Base-by-base conservation (phyloP, 2,888 invertebrate species). In the Aporophyla nigra region DNA sequence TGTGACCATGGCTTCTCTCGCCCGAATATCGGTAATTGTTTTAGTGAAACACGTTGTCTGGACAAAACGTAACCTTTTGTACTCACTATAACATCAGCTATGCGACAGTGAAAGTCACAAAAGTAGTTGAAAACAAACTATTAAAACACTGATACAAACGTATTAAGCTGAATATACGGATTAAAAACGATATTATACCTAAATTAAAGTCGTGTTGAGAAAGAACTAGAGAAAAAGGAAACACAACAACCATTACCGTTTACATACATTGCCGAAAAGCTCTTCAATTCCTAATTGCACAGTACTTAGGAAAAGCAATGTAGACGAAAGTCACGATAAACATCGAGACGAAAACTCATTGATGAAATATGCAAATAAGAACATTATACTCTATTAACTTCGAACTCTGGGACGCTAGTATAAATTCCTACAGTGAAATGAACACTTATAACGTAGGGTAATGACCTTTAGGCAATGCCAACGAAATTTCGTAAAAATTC, bases 331-430 rank as follows among this genome's bases (percentile, higher is more conserved):
- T 80, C 65, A 59, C 66, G 76, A 81, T 67, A 78, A 72, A 66
- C 59, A 53, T 58, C 63, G 62, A 71, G 69, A 63, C 69, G 72
- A 63, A 77, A 81, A 78, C 76, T 75, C 78, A 82, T 80, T 80
- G 77, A 81, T 79, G 78, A 83, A 87, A 86, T 87, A 89, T 89
- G 89, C 88, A 88, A 89, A 87, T 89, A 81, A 84, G 83, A 81
- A 83, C 82, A 79, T 89, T 84, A 87, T 87, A 87, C 88, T 89
- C 89, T 83, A 88, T 88, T 88, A 89, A 88, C 71, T 89, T 84
- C 65, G 71, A 76, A 74, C 81, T 77, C 71, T 71, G 81, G 66
- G 76, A 78, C 79, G 79, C 75, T 71, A 69, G 80, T 80, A 78
- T 83, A 78, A 85, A 88, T 83, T 89, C 65, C 76, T 75, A 74